These are phyloP conservation scores for Telmatochromis sp. DNA, from an alignment of 2,113 vertebrate species.

Conservation along the genomic window DNA sequence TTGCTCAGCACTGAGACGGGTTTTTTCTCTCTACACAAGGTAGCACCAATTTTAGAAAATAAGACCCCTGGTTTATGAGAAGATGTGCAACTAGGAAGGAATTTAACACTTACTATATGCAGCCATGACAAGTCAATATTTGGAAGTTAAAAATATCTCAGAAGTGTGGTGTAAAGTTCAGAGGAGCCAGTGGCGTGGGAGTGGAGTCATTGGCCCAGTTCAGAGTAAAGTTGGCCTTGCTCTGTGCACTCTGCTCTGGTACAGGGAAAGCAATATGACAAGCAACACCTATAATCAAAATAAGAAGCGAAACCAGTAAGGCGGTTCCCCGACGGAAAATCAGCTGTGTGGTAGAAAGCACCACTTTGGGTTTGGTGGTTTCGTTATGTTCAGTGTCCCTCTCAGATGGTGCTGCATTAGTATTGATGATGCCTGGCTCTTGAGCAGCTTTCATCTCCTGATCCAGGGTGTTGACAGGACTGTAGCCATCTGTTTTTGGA, in stretches of 20 bases:
- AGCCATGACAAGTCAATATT: neutral
- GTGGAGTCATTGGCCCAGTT: constrained; percentile 45
- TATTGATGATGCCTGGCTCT: neutral
- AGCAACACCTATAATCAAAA: constrained; percentile 45
- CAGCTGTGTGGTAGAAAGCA: constrained; percentile 63
- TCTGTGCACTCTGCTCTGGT: constrained; percentile 5
- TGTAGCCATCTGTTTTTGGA: constrained; percentile 27
- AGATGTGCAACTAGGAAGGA: neutral
- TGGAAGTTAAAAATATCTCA: neutral
- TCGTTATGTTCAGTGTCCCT: constrained; percentile 2
- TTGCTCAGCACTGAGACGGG: neutral
- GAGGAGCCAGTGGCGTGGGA: neutral
- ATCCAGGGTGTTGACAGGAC: constrained; percentile 39
- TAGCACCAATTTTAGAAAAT: neutral
- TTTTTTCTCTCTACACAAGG: neutral
- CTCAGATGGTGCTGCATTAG: neutral
- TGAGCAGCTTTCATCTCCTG: neutral
- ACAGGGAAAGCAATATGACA: constrained; percentile 47
- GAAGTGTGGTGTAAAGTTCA: neutral
- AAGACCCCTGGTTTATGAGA: neutral
- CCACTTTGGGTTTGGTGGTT: neutral
- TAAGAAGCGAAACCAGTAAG: constrained; percentile 7
- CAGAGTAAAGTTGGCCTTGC: constrained; percentile 49
- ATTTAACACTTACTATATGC: neutral
- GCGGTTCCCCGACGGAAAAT: constrained; percentile 56